Base-by-base conservation (phyloP, 2,797 vertebrate genomes). In the Poecile montanus region DNA sequence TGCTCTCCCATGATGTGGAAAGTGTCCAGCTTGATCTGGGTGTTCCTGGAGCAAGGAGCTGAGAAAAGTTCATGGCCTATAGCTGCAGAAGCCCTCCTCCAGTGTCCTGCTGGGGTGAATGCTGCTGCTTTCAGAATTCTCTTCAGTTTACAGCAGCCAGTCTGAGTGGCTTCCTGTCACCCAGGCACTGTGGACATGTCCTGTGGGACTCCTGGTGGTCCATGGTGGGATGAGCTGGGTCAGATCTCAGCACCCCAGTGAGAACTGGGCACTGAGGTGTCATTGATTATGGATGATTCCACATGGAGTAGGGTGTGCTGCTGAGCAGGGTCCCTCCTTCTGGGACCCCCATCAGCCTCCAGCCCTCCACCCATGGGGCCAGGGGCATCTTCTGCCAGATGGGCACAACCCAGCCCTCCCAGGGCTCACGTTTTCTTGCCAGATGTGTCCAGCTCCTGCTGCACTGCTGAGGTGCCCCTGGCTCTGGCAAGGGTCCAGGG, bases 401-500 rank as follows among this genome's bases (percentile, higher is more conserved):
- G 48, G 48, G 22, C 40, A 61, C 51, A 93, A 8, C 42, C 4
- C 63, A 58, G 63, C 51, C 36, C 2, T 2, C 20, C 20, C 61
- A 71, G 44, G 18, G 53, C 57, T 85, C 1, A 2, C 0, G 0
- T 85, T 88, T 86, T 84, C 56, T 73, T 80, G 34, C 50, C 91
- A 85, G 83, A 66, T 7, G 12, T 5, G 7, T 76, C 65, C 77
- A 45, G 53, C 60, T 89, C 54, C 48, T 5, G 6, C 92, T 75
- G 58, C 0, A 4, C 60, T 85, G 42, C 48, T 75, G 80, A 76
- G 67, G 61, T 95, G 66, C 36, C 72, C 75, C 83, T 40, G 36
- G 61, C 58, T 82, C 70, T 96, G 89, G 83, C 62, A 7, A 16
- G 58, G 11, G 22, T 85, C 93, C 95, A 92, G 70, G 44, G 21